These are phyloP conservation scores for Microctenopoma stevenorrisi DNA, from an alignment of 2,797 vertebrate species.

Conservation along the genomic window DNA sequence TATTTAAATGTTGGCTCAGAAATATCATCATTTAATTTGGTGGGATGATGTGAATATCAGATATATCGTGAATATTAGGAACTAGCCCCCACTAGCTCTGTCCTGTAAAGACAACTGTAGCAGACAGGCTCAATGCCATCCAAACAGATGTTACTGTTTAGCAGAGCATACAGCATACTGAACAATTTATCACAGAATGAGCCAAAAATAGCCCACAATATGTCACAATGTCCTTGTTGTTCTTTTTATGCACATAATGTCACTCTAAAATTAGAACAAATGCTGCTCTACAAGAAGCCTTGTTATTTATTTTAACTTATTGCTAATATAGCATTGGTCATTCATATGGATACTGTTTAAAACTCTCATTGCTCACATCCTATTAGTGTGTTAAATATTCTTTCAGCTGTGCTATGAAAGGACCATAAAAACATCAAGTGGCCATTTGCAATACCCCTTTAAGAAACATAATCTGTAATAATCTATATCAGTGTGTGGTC, in stretches of 20 bases:
- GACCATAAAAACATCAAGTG: slow-evolving; percentile 34
- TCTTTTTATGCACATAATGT: slow-evolving; percentile 38
- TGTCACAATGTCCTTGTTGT: slow-evolving; percentile 40
- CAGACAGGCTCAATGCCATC: slow-evolving; percentile 61
- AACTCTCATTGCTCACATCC: slow-evolving; percentile 11
- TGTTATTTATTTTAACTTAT: slow-evolving; percentile 29
- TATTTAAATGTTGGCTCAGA: slow-evolving; percentile 38
- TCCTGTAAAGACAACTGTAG: slow-evolving; percentile 59
- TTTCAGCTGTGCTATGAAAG: slow-evolving; percentile 32
- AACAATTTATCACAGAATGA: slow-evolving; percentile 61
- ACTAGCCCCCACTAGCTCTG: slow-evolving; percentile 25
- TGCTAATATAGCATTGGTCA: slow-evolving; percentile 4
- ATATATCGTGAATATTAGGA: slow-evolving; percentile 55
- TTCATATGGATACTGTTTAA: slow-evolving; percentile 9
- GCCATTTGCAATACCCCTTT: slow-evolving; percentile 8
- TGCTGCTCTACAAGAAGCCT: slow-evolving; percentile 22
- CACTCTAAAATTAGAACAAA: slow-evolving; percentile 41
- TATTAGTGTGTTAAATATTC: slow-evolving; percentile 21
- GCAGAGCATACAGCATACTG: slow-evolving; percentile 63
- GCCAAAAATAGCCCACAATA: slow-evolving; percentile 60
- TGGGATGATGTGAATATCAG: slow-evolving; percentile 47
- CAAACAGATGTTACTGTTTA: slow-evolving; percentile 77
- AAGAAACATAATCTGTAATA: slow-evolving; percentile 43
- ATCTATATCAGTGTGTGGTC: slow-evolving; percentile 42
- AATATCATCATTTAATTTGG: slow-evolving; percentile 56